Evolutionary conservation across 2,113 vertebrate species (phyloP).

Genomic region (Notothenia rossii): DNA sequence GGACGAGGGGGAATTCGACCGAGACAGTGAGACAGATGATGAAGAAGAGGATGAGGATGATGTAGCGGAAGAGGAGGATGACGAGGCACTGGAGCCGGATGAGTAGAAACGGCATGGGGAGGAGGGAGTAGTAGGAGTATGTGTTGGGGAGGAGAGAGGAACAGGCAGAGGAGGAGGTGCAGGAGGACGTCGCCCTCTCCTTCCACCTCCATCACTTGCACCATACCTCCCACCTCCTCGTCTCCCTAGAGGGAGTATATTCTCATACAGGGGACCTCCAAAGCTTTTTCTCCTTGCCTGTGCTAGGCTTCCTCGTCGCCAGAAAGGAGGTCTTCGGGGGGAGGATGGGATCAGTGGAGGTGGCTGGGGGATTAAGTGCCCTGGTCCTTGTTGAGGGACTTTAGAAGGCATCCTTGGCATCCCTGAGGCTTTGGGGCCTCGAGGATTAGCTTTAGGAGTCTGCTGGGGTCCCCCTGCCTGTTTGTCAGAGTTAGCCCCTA

Average conservation of each 20-base stretch:
- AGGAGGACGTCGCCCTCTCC: conserved; percentile 78
- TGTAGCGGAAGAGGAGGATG: conserved; percentile 80
- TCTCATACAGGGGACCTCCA: conserved; percentile 83
- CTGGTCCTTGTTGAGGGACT: conserved; percentile 65
- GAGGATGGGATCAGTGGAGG: conserved; percentile 76
- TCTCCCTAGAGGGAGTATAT: conserved; percentile 82
- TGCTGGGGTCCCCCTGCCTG: conserved; percentile 76
- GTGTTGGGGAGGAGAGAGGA: conserved; percentile 80
- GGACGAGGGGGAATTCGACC: conserved; percentile 82
- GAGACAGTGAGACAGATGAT: conserved; percentile 79
- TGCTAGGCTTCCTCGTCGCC: conserved; percentile 81
- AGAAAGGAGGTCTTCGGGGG: conserved; percentile 80
- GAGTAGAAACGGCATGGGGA: conserved; percentile 82
- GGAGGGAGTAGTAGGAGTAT: conserved; percentile 82
- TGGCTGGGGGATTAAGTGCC: conserved; percentile 76
- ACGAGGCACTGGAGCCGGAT: conserved; percentile 82
- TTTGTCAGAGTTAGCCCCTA: conserved; percentile 81
- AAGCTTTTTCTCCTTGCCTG: conserved; percentile 81
- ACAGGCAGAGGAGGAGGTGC: conserved; percentile 83
- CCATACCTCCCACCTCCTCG: conserved; percentile 85
- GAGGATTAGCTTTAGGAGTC: conserved; percentile 78
- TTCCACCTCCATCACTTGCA: conserved; percentile 71
- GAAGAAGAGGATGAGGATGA: conserved; percentile 82
- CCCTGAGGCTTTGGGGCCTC: conserved; percentile 75
- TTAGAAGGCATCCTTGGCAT: conserved; percentile 77